These are phyloP conservation scores for Pavo muticus DNA, from an alignment of 2,113 vertebrate genomes.

Conservation along the genomic window DNA sequence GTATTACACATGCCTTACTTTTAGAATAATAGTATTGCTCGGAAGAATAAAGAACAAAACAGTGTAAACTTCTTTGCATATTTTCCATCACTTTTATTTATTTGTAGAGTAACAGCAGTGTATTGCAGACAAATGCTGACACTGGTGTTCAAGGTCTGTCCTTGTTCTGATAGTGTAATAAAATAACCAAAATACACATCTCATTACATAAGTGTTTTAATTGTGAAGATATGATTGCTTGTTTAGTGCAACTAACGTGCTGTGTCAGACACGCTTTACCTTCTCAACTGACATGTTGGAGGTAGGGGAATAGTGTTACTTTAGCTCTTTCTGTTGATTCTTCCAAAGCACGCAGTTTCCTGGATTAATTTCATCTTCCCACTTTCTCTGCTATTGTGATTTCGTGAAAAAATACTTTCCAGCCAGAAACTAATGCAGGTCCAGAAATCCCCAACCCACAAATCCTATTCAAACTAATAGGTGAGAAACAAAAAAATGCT, in stretches of 20 bases:
- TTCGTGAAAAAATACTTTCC: not conserved
- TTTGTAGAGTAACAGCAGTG: not conserved
- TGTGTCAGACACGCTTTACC: not conserved
- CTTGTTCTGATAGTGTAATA: not conserved
- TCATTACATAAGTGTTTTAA: conserved; percentile 7
- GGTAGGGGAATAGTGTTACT: not conserved
- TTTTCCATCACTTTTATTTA: not conserved
- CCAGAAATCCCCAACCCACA: not conserved
- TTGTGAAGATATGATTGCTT: not conserved
- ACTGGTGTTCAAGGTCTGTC: not conserved
- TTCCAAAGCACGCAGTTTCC: not conserved
- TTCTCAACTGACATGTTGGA: not conserved
- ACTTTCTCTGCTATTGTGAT: not conserved
- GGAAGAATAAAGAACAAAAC: not conserved
- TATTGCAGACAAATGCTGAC: not conserved
- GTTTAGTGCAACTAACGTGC: not conserved
- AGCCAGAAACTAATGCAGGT: not conserved
- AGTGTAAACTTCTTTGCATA: not conserved
- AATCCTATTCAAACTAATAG: not conserved
- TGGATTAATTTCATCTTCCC: not conserved
- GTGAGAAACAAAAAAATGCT: not conserved
- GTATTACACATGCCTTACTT: not conserved
- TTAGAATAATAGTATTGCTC: not conserved
- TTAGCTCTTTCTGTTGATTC: not conserved
- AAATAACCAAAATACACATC: not conserved